Base-by-base conservation (phyloP, 1,140 invertebrate species). In the Procambarus clarkii region DNA sequence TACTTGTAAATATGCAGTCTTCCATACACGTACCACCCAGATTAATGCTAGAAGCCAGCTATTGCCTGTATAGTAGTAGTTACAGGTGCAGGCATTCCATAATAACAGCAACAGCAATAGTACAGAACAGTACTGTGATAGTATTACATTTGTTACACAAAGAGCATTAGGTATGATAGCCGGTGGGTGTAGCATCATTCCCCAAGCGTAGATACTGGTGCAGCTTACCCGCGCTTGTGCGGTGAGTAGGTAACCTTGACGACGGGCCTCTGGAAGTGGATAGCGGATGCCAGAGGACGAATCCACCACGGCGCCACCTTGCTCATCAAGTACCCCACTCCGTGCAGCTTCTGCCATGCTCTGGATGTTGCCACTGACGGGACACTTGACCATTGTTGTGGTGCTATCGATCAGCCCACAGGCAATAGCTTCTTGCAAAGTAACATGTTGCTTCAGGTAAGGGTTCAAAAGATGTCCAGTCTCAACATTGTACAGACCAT, bases 171-270 rank as follows among this genome's bases (percentile, higher is more conserved):
- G 58, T 78, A 87, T 78, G 71, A 50, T 83, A 80, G 81, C 83
- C 60, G 81, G 86, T 88, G 82, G 92, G 91, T 88, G 89, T 83
- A 84, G 84, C 83, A 69, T 88, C 86, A 92, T 91, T 88, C 89
- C 89, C 89, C 76, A 91, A 91, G 89, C 89, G 74, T 64, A 85
- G 82, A 50, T 91, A 91, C 77, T 86, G 48, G 86, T 86, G 64
- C 87, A 78, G 84, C 97, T 98, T 96, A 98, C 98, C 97, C 97
- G 96, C 94, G 97, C 97, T 96, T 98, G 97, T 94, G 97, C 97
- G 94, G 98, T 96, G 95, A 98, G 96, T 93, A 98, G 96, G 95
- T 97, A 97, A 94, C 98, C 97, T 94, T 96, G 96, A 94, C 98
- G 97, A 94, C 96, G 95, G 93, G 98, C 98, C 95, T 98, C 98